Evolutionary conservation across 2,113 vertebrate species (phyloP).

Genomic region (Astur gentilis): DNA sequence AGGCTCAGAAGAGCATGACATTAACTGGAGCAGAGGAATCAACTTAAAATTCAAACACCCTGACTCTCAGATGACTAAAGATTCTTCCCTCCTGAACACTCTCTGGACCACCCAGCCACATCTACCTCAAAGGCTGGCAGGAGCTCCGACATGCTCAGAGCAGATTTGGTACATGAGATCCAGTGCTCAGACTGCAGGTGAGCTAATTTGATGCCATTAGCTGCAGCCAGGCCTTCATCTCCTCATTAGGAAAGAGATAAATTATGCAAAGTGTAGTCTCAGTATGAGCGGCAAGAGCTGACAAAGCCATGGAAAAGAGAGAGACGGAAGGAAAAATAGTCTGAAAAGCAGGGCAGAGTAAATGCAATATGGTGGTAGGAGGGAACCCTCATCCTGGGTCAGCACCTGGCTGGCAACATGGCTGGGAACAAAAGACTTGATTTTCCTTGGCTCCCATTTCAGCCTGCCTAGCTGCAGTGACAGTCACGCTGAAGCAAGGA

Average conservation of each 20-base stretch:
- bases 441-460: neutral
- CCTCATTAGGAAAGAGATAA: conserved; percentile 29
- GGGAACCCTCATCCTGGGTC: neutral
- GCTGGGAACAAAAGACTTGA: neutral
- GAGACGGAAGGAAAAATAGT: neutral
- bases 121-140: neutral
- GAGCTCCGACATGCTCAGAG: neutral
- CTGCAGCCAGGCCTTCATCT: conserved; percentile 8
- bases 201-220: neutral
- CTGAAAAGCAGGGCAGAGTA: neutral
- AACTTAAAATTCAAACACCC: neutral
- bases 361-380: neutral
- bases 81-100: neutral
- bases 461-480: neutral
- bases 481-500: neutral
- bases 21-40: neutral
- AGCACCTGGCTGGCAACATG: neutral
- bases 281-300: neutral
- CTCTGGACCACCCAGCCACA: neutral
- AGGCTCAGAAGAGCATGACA: neutral
- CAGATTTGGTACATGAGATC: neutral
- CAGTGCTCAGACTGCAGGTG: neutral
- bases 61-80: neutral
- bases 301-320: neutral
- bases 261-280: conserved; percentile 9